Base-by-base conservation (phyloP, 1,140 invertebrate species). In the Doryteuthis pealeii region DNA sequence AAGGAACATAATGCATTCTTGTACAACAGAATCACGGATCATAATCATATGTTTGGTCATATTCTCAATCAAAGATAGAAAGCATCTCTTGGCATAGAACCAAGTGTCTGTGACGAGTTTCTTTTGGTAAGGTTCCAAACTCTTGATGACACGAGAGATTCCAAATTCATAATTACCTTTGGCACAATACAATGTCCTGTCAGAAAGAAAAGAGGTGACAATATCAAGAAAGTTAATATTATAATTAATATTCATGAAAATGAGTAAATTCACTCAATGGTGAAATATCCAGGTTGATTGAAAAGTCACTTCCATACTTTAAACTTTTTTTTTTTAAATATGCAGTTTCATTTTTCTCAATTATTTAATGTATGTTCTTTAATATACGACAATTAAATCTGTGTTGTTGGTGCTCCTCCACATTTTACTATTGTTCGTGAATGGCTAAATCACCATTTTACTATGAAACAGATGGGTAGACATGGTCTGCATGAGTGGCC, bases 151-250 rank as follows among this genome's bases (percentile, higher is more conserved):
- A 79, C 98, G 90, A 0, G 96, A 98, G 80, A 99, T 96, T 8
- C 98, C 98, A 89, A 99, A 99, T 87, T 99, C 98, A 83, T 98
- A 99, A 89, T 99, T 99, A 0, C 97, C 96, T 89, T 99, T 99
- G 0, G 96, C 94, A 87, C 98, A 99, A 86, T 99, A 99, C 5
- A 99, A 88, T 1, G 98, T 99, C 72, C 90, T 89, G 77, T 8
- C 83, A 80, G 68, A 76, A 71, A 65, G 35, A 54, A 69, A 32
- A 30, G n/a, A n/a, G n/a, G n/a, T n/a, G n/a, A n/a, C n/a, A n/a
- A n/a, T n/a, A n/a, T n/a, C n/a, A 74, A 15, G 49, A 54, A n/a
- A 54, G n/a, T 54, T 54, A 14, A n/a, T 14, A 14, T 54, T 14
- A 54, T 54, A n/a, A 54, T 54, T 54, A 12, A 54, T 12, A n/a